Base-by-base conservation (phyloP, 2,888 invertebrate genomes). In the Argyresthia goedartella region DNA sequence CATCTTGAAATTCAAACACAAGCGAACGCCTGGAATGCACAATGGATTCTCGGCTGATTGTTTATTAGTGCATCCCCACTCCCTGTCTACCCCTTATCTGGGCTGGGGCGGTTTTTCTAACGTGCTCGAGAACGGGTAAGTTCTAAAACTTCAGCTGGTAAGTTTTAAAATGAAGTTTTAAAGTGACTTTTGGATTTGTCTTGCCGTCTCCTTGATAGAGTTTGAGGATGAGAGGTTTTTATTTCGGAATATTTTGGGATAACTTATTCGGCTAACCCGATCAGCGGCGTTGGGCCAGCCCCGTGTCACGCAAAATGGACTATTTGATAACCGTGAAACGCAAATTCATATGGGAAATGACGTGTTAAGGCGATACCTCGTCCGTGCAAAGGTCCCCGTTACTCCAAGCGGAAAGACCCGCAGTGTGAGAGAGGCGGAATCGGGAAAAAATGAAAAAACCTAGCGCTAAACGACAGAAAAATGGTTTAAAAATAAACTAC, bases 41-140 rank as follows among this genome's bases (percentile, higher is more conserved):
- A 47, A 47, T 47, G 33, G 34, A 47, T 47, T 46, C 46, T 33
- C 25, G 33, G 34, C 34, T 47, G 47, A 47, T 34, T 47, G 47
- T 47, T 47, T 47, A 47, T 47, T 7, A 47, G 47, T 33, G n/a
- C 3, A 25, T 25, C 25, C 25, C 25, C 25, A 25, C 25, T 25
- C 41, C 11, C 25, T 25, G 25, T 25, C 13, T 41, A 41, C n/a
- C 41, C 13, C 41, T 13, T 41, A 41, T 11, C 41, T 41, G n/a
- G 41, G 11, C 2, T 11, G n/a, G 41, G 11, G 1, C 6, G n/a
- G 41, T 41, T 41, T 41, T 41, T 41, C 41, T 41, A 41, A 41
- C 41, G 41, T 13, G 41, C 13, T 10, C 13, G n/a, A 13, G 41
- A 41, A 41, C 41, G 41, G 13, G 11, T 6, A 41, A 41, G n/a